phyloP scores from a whole-genome alignment of 2,888 invertebrate species.

The Protonemura montana region DNA sequence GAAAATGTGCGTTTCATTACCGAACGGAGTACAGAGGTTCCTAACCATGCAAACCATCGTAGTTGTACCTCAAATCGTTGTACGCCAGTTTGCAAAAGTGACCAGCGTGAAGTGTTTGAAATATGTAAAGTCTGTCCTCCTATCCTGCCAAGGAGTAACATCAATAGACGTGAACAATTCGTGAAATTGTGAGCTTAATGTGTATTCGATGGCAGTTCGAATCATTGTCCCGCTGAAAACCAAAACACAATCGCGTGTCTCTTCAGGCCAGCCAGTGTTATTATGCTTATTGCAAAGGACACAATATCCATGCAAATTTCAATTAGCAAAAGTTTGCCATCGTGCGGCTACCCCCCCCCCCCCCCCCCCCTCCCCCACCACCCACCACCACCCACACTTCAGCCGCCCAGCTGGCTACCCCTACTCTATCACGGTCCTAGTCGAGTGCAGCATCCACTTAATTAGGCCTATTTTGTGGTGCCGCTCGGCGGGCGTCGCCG shows the following conservation, averaged over 20 bases:
- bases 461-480: constrained; percentile 43
- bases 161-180: not conserved
- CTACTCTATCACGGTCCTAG: not conserved
- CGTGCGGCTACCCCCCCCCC: constrained; percentile 16
- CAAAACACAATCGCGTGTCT: constrained; percentile 35
- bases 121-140: no score
- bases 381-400: constrained; percentile 20
- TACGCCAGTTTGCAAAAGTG: no score
- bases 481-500: not conserved
- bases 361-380: constrained; percentile 26
- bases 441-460: constrained; percentile 42
- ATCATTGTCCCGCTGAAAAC: constrained; percentile 31
- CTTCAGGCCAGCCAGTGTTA: constrained; percentile 30
- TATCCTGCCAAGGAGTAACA: no score
- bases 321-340: constrained; percentile 45
- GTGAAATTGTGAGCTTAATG: not conserved
- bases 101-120: no score
- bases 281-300: constrained; percentile 29
- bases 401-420: constrained; percentile 24
- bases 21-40: no score
- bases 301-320: constrained; percentile 47
- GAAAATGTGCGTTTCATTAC: no score
- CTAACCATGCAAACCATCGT: no score
- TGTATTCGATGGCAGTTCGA: constrained; percentile 8
- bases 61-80: no score